A percentile compares a stretch with the other conserved stretches of the same genome.
Conservation (phyloP, 2,888 invertebrate species). For the Diarsia brunnea region DNA sequence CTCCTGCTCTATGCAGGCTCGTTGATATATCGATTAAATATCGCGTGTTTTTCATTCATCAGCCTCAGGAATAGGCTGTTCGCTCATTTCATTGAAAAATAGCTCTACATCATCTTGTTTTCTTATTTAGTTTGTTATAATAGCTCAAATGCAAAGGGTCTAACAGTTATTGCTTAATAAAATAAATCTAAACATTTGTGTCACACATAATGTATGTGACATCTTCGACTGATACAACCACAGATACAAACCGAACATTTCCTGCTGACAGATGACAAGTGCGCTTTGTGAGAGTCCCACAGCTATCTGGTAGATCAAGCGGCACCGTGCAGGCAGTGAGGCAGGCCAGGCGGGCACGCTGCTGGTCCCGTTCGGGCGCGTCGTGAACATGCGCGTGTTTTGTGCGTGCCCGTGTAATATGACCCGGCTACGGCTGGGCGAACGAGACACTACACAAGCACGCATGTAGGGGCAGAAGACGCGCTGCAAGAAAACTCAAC, state of each 20-base stretch:
- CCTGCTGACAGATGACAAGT: conserved; percentile 14
- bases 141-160: not conserved
- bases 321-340: not conserved
- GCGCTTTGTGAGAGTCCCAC: conserved; percentile 13
- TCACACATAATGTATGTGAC: conserved; percentile 17
- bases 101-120: not conserved
- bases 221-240: conserved; percentile 10
- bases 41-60: not conserved
- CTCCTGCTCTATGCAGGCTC: not conserved
- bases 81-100: not conserved
- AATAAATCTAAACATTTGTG: not conserved
- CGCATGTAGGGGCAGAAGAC: conserved; percentile 30
- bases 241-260: conserved; percentile 23
- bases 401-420: conserved; percentile 55
- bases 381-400: conserved; percentile 37
- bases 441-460: not conserved
- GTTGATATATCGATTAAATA: not conserved
- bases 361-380: conserved; percentile 1
- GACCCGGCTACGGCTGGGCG: conserved; percentile 38
- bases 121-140: too few relatives aligned
- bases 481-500: not conserved
- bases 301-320: conserved; percentile 17
- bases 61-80: too few relatives aligned
- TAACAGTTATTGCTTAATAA: not conserved
- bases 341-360: not conserved